Percentiles rank a stretch among this genome's conserved stretches.
Conservation (phyloP, 2,888 invertebrate genomes). For the Microplitis deprimator region DNA sequence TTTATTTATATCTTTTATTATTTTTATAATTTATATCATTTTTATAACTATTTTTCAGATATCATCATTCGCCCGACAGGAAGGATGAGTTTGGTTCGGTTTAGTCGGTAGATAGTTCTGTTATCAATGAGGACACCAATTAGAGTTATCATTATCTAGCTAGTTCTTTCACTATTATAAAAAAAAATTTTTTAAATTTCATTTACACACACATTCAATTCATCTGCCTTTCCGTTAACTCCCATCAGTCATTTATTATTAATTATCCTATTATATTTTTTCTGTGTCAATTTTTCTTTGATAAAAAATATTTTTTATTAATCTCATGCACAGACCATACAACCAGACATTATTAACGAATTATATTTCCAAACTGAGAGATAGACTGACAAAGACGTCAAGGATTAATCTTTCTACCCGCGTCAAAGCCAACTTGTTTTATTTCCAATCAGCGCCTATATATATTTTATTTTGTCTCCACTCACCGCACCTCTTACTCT, state of each 20-base stretch:
- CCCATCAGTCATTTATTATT: neutral
- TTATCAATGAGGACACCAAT: slow-evolving; percentile 43
- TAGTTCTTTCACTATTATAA: neutral
- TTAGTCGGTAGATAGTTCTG: slow-evolving; percentile 45
- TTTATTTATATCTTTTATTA: slow-evolving; percentile 15
- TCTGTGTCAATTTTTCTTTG: neutral
- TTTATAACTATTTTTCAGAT: slow-evolving; percentile 28
- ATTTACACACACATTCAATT: neutral
- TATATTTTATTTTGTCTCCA: slow-evolving; percentile 5
- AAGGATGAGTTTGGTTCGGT: slow-evolving; percentile 47
- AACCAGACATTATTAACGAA: neutral
- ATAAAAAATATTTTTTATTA: neutral
- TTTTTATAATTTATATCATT: slow-evolving; percentile 30
- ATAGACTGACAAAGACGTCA: slow-evolving; percentile 30
- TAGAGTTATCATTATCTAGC: slow-evolving; percentile 43
- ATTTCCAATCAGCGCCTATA: slow-evolving; percentile 23
- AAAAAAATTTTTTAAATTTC: neutral
- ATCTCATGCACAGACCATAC: neutral
- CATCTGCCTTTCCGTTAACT: neutral
- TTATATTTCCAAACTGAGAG: neutral
- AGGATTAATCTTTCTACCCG: slow-evolving; percentile 25
- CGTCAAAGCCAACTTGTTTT: slow-evolving; percentile 28
- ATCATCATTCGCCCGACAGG: slow-evolving; percentile 36
- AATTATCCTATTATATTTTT: neutral
- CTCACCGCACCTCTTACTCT: neutral